Conservation (phyloP, 2,113 vertebrate genomes). For the Ammodytes marinus region DNA sequence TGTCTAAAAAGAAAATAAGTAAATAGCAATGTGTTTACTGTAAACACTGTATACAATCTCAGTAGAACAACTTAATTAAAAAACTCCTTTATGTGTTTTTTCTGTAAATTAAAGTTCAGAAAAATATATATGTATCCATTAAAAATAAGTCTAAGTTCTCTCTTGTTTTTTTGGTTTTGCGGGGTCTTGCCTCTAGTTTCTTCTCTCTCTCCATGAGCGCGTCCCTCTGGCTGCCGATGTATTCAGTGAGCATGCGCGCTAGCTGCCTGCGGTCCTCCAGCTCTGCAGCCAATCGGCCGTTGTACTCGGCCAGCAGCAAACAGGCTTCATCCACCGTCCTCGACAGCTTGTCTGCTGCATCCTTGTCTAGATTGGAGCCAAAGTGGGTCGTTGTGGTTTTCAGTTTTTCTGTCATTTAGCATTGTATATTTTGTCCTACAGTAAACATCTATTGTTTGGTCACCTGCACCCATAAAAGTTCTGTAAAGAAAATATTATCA, state of each 20-base stretch:
- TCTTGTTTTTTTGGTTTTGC: not conserved
- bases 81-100: too few species aligned
- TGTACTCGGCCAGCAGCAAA: slow-evolving; percentile 96
- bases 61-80: too few species aligned
- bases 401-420: not conserved
- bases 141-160: too few species aligned
- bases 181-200: slow-evolving; percentile 91
- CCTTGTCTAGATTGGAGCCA: slow-evolving; percentile 88
- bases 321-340: slow-evolving; percentile 98
- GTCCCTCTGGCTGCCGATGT: slow-evolving; percentile 96
- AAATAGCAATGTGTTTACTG: not conserved
- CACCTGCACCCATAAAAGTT: not conserved
- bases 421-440: not conserved
- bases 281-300: slow-evolving; percentile 95
- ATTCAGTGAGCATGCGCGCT: slow-evolving; percentile 96
- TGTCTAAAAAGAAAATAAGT: too few species aligned
- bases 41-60: not conserved
- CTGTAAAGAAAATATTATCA: not conserved
- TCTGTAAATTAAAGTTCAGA: not conserved
- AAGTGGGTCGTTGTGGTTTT: not conserved
- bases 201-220: slow-evolving; percentile 95
- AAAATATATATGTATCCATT: not conserved
- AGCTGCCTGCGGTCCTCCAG: slow-evolving; percentile 97
- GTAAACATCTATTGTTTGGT: not conserved
- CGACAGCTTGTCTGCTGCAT: slow-evolving; percentile 95